Conservation (phyloP, 2,113 vertebrate species). For the Murina feae region DNA sequence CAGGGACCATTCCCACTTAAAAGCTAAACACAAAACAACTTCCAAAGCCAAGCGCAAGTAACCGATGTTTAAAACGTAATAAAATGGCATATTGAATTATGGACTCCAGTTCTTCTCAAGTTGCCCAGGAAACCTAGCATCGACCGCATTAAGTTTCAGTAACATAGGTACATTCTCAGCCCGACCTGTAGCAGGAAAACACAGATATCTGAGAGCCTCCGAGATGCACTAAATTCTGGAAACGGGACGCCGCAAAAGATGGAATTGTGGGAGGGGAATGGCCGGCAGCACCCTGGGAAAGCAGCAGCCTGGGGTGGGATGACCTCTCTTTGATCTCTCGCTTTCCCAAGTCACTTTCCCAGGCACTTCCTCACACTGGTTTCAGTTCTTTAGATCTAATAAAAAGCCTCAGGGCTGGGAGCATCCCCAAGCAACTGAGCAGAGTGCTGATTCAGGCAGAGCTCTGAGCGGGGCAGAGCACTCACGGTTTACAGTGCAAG, state of each 20-base stretch:
- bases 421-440: conserved; percentile 11
- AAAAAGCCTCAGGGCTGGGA: conserved; percentile 68
- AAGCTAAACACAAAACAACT: conserved; percentile 46
- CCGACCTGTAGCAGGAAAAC: conserved; percentile 35
- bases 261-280: conserved; percentile 70
- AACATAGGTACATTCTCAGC: conserved; percentile 30
- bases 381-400: conserved; percentile 68
- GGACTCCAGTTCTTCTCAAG: background rate
- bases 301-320: conserved; percentile 51
- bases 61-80: background rate
- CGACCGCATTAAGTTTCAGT: background rate
- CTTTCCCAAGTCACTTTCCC: conserved; percentile 79
- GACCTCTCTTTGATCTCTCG: conserved; percentile 80
- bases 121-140: conserved; percentile 32
- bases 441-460: conserved; percentile 61
- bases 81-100: conserved; percentile 16
- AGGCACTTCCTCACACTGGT: conserved; percentile 70
- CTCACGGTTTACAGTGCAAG: background rate
- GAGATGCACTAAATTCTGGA: conserved; percentile 50
- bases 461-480: background rate
- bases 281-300: conserved; percentile 68
- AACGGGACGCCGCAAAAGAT: conserved; percentile 68
- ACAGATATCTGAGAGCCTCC: conserved; percentile 44
- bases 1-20: conserved; percentile 28
- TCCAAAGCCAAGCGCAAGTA: conserved; percentile 33